These are phyloP conservation scores for Pelodiscus sinensis DNA, from an alignment of 2,113 vertebrate genomes.

Conservation along the genomic window DNA sequence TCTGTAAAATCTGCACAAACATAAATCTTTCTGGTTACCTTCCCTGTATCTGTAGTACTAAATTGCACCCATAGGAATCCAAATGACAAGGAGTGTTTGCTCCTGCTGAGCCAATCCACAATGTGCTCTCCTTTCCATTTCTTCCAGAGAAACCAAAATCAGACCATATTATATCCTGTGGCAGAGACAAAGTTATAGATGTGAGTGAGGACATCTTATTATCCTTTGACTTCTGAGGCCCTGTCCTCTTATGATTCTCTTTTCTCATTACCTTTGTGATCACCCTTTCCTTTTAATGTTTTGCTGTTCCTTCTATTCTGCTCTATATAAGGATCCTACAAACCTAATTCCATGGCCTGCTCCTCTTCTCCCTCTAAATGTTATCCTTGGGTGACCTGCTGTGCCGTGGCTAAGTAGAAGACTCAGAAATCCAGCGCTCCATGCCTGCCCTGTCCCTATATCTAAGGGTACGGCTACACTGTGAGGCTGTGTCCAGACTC, in stretches of 20 bases:
- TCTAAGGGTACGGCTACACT: background rate
- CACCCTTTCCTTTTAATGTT: background rate
- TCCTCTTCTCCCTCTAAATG: background rate
- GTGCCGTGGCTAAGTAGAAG: background rate
- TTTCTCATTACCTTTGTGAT: background rate
- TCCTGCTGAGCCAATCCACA: slow-evolving; percentile 92
- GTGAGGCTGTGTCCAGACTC: too few relatives aligned
- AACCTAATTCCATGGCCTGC: accelerated
- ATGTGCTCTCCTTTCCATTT: slow-evolving; percentile 88
- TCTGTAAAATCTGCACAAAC: background rate
- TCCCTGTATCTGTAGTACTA: slow-evolving; percentile 95
- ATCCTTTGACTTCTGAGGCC: background rate
- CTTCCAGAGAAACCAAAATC: slow-evolving; percentile 94
- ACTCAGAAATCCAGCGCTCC: background rate
- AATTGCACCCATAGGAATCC: slow-evolving; percentile 94
- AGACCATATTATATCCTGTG: slow-evolving; percentile 90
- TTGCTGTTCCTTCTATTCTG: background rate
- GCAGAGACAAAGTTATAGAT: slow-evolving; percentile 38
- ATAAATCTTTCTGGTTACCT: slow-evolving; percentile 79
- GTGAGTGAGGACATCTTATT: background rate
- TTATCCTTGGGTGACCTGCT: background rate
- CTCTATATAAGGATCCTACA: background rate
- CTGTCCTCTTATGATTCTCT: background rate
- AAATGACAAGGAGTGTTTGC: slow-evolving; percentile 95
- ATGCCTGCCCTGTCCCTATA: background rate